Base-by-base conservation (phyloP, 2,888 invertebrate genomes). In the Apamea sordens region DNA sequence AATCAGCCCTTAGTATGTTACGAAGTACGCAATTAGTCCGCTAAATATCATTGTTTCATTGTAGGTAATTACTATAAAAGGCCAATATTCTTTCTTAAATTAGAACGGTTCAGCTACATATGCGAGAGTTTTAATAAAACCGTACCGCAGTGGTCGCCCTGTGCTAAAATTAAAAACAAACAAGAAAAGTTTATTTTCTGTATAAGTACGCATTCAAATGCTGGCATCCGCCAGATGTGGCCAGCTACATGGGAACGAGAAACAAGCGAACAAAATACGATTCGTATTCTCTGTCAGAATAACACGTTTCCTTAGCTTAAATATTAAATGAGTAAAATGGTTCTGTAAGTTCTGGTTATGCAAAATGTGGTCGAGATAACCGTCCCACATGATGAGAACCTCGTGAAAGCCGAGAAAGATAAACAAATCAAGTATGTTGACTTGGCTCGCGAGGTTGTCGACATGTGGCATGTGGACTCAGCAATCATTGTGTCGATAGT, bases 151-250 rank as follows among this genome's bases (percentile, higher is more conserved):
- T 59, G 21, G 63, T 47, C 36, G 36, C 32, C 15, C 32, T 24
- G 81, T 76, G 10, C 41, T 67, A 36, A 53, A 63, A 61, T 61
- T n/a, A 64, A 80, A 71, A 70, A 85, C 11, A 71, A 56, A 83
- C 41, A 50, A 71, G 11, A 15, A 21, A 65, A 1, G 2, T 47
- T 67, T 77, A 50, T 75, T 75, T 47, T 53, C 24, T 67, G 18
- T 41, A 11, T 21, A 61, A 7, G n/a, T 36, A 47, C 56, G 56
- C 44, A 61, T 75, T 28, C 13, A 36, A 80, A 74, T 28, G 76
- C 50, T 61, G n/a, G 85, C 59, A 53, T 68, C 28, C 56, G 68
- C 86, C 83, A 83, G 83, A 83, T 86, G 83, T 76, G 82, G 68
- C 76, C 71, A 72, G 83, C 28, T 15, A 75, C 68, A 82, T 69